Evolutionary conservation across 2,888 invertebrate species (phyloP).

Genomic region (Ectobius pallidus): DNA sequence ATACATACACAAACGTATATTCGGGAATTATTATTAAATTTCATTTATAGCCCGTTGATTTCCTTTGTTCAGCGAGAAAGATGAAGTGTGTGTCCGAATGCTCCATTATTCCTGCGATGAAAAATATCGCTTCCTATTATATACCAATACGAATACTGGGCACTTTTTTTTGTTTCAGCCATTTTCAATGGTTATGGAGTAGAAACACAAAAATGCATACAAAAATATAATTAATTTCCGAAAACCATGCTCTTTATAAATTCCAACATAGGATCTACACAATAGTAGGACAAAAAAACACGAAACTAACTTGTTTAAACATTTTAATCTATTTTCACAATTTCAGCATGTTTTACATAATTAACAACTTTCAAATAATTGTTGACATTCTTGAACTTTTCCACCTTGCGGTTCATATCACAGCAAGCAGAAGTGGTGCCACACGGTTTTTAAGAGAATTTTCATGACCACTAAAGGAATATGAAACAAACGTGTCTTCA

Average conservation of each 20-base stretch:
- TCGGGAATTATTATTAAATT: constrained; percentile 38
- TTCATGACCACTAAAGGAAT: too few species aligned
- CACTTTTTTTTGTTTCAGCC: constrained; percentile 2
- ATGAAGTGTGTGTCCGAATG: constrained; percentile 35
- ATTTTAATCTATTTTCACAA: too few species aligned
- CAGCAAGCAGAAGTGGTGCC: too few species aligned
- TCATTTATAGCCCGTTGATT: constrained; percentile 35
- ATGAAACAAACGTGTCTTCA: too few species aligned
- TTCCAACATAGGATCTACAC: too few species aligned
- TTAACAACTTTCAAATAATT: too few species aligned
- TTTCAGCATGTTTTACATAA: too few species aligned
- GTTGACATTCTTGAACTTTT: too few species aligned
- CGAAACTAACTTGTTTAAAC: too few species aligned
- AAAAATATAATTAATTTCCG: neutral
- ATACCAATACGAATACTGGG: neutral
- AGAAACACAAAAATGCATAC: neutral
- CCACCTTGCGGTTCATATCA: too few species aligned
- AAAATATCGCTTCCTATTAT: constrained; percentile 20
- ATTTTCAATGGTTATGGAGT: constrained; percentile 2
- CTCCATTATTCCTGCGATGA: constrained; percentile 22
- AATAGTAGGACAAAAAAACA: too few species aligned
- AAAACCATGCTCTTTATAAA: neutral
- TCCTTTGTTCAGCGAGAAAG: constrained; percentile 35
- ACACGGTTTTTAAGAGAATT: too few species aligned
- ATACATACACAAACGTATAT: constrained; percentile 19